phyloP scores from a whole-genome alignment of 2,888 invertebrate species.

The Drosophila kanekoi region DNA sequence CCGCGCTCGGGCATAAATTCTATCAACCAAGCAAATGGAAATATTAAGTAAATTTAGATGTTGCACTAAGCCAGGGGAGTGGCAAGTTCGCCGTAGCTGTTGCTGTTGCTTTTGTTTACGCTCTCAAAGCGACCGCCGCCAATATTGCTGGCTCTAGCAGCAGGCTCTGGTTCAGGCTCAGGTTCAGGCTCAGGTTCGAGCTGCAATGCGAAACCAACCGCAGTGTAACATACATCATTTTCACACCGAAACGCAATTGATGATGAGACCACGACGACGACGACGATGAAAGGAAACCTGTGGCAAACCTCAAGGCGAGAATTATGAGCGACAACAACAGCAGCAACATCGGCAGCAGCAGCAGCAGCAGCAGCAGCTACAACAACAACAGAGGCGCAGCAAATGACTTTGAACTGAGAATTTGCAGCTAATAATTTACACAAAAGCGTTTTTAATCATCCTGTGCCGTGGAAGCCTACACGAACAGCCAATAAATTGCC shows the following conservation, averaged over 20 bases:
- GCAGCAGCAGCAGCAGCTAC: no score
- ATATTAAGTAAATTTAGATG: slow-evolving; percentile 77
- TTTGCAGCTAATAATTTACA: slow-evolving; percentile 82
- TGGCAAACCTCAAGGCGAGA: slow-evolving; percentile 80
- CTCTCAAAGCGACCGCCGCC: slow-evolving; percentile 71
- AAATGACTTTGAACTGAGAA: slow-evolving; percentile 72
- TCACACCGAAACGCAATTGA: slow-evolving; percentile 75
- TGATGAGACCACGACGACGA: slow-evolving; percentile 51
- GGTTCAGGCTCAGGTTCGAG: neutral
- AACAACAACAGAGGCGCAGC: slow-evolving; percentile 32
- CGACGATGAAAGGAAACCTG: slow-evolving; percentile 60
- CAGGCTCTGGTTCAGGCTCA: neutral
- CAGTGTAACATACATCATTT: slow-evolving; percentile 80
- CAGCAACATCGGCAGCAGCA: slow-evolving; percentile 34
- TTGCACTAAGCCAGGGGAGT: slow-evolving; percentile 23
- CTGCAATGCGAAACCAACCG: slow-evolving; percentile 74
- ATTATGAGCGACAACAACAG: slow-evolving; percentile 72
- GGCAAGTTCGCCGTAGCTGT: neutral
- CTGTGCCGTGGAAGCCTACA: slow-evolving; percentile 49
- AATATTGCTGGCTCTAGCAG: slow-evolving; percentile 8
- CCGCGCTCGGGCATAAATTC: slow-evolving; percentile 66
- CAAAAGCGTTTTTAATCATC: slow-evolving; percentile 81
- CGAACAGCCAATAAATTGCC: slow-evolving; percentile 62
- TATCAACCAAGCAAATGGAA: slow-evolving; percentile 73
- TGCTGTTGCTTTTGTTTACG: slow-evolving; percentile 48